Evolutionary conservation across 2,797 vertebrate species (phyloP).

Genomic region (Esox lucius): DNA sequence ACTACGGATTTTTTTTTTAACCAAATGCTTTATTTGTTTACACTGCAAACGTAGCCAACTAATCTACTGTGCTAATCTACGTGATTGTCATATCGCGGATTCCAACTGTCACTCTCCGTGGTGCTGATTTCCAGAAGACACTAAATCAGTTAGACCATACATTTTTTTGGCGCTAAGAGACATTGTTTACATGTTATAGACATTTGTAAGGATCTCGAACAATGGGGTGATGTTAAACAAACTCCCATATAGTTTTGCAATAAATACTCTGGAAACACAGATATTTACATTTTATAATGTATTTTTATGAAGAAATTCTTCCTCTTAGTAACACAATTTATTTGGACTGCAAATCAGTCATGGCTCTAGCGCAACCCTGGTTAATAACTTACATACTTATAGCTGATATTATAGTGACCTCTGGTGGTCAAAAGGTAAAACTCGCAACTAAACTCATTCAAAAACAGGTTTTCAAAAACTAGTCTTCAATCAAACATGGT

Average conservation of each 20-base stretch:
- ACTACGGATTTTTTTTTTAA: too few species aligned
- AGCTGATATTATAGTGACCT: not conserved
- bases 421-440: conserved; percentile 3
- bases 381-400: not conserved
- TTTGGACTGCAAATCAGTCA: not conserved
- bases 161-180: too few species aligned
- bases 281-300: not conserved
- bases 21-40: too few species aligned
- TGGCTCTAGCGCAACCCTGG: not conserved
- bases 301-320: not conserved
- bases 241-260: not conserved
- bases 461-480: not conserved
- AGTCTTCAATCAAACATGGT: not conserved
- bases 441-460: not conserved
- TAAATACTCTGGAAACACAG: not conserved
- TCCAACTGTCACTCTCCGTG: too few species aligned
- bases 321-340: not conserved
- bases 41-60: too few species aligned
- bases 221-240: too few species aligned
- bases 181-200: too few species aligned
- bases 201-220: too few species aligned
- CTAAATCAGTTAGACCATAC: too few species aligned
- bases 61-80: too few species aligned
- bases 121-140: too few species aligned
- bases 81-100: too few species aligned